Evolutionary conservation across 2,797 vertebrate genomes (phyloP).

Genomic region (Lophotriccus pileatus): DNA sequence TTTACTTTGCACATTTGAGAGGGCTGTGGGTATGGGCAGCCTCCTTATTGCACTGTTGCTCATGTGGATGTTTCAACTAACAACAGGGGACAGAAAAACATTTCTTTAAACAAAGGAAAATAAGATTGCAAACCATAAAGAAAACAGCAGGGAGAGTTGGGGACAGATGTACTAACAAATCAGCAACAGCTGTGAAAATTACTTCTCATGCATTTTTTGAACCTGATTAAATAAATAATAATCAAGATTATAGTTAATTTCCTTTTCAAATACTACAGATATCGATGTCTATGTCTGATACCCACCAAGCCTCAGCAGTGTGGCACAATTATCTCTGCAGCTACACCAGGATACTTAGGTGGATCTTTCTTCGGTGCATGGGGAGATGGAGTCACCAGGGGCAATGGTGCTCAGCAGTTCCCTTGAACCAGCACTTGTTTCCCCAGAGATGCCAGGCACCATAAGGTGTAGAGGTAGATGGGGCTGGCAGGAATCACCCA

Average conservation of each 20-base stretch:
- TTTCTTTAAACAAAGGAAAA: conserved; percentile 60
- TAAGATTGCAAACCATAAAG: conserved; percentile 28
- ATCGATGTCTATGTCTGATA: background rate
- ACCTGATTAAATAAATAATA: background rate
- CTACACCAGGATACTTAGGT: background rate
- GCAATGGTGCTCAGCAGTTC: background rate
- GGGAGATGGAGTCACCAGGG: background rate
- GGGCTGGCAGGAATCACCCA: background rate
- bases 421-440: background rate
- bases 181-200: conserved; percentile 62
- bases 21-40: background rate
- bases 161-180: conserved; percentile 36
- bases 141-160: conserved; percentile 28
- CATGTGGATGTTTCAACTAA: background rate
- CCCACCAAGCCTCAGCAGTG: background rate
- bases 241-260: background rate
- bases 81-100: conserved; percentile 48
- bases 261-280: background rate
- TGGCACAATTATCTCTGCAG: background rate
- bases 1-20: background rate
- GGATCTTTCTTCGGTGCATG: background rate
- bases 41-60: background rate
- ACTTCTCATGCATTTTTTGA: background rate
- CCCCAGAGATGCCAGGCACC: background rate
- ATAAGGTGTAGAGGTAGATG: background rate